phyloP scores from a whole-genome alignment of 2,888 invertebrate species.

The Dryomyza anilis region DNA sequence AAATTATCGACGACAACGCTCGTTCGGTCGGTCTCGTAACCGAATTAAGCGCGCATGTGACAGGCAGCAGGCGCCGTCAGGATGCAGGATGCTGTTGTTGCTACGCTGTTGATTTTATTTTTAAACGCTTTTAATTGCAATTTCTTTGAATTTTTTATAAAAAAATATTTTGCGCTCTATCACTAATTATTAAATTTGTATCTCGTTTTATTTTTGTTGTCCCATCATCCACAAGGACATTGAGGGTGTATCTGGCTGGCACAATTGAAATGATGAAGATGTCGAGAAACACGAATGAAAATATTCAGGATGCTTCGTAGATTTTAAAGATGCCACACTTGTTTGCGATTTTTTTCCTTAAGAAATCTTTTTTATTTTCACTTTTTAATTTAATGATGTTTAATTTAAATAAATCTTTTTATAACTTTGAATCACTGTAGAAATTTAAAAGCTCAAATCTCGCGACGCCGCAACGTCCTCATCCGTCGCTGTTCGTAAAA shows the following conservation, averaged over 20 bases:
- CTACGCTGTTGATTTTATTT: neutral
- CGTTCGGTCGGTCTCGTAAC: neutral
- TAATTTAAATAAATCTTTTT: no score
- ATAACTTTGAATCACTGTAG: no score
- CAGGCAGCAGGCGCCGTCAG: neutral
- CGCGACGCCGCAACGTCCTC: no score
- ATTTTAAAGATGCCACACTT: neutral
- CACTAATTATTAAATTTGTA: no score
- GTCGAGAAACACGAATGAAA: neutral
- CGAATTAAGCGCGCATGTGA: slow-evolving; percentile 1
- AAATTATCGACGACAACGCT: neutral
- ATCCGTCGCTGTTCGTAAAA: no score
- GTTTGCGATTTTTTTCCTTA: neutral
- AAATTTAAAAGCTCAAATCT: no score
- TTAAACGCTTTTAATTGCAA: neutral
- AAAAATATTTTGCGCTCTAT: no score
- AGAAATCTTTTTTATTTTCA: neutral
- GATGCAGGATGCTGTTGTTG: neutral
- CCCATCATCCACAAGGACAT: slow-evolving; percentile 21
- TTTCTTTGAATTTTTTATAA: neutral
- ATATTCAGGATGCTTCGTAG: neutral
- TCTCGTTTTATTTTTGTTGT: neutral
- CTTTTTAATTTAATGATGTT: no score
- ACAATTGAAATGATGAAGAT: slow-evolving; percentile 6
- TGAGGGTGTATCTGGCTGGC: slow-evolving; percentile 26